Evolutionary conservation across 1,140 invertebrate species (phyloP).

Genomic region (Kradibia gibbosae): DNA sequence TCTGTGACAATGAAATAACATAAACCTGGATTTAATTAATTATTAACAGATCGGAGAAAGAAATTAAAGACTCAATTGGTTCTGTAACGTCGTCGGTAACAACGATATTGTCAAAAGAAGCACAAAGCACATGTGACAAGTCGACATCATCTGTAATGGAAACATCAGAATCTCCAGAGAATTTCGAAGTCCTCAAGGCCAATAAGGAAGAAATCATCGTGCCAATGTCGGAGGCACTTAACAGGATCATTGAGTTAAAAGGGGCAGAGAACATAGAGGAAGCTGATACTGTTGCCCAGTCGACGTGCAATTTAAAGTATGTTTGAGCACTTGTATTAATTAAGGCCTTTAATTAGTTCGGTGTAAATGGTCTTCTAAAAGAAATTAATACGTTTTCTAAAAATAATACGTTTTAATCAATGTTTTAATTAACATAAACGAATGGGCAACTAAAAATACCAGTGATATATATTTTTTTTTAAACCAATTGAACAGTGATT

Average conservation of each 20-base stretch:
- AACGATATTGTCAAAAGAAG: not conserved
- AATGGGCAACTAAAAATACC: too few relatives aligned
- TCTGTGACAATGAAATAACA: too few relatives aligned
- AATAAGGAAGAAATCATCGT: conserved; percentile 46
- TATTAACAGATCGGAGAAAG: conserved; percentile 1
- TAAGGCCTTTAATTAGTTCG: too few relatives aligned
- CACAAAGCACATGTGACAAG: not conserved
- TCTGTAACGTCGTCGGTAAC: not conserved
- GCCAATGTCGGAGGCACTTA: conserved; percentile 50
- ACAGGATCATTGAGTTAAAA: conserved; percentile 47
- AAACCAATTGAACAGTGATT: too few relatives aligned
- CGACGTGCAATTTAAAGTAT: conserved; percentile 1
- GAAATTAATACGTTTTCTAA: too few relatives aligned
- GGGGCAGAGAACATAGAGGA: not conserved
- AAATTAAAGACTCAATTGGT: conserved; percentile 1
- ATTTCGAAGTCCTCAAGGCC: not conserved
- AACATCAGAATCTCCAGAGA: not conserved
- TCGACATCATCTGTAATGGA: conserved; percentile 7
- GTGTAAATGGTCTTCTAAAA: too few relatives aligned
- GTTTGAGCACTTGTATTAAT: not conserved
- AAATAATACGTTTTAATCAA: too few relatives aligned
- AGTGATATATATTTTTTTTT: too few relatives aligned
- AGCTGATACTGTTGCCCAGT: not conserved
- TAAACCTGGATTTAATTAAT: conserved; percentile 9
- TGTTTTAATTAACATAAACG: too few relatives aligned